phyloP scores from a whole-genome alignment of 2,113 vertebrate genomes.

The Rhipidura dahli region DNA sequence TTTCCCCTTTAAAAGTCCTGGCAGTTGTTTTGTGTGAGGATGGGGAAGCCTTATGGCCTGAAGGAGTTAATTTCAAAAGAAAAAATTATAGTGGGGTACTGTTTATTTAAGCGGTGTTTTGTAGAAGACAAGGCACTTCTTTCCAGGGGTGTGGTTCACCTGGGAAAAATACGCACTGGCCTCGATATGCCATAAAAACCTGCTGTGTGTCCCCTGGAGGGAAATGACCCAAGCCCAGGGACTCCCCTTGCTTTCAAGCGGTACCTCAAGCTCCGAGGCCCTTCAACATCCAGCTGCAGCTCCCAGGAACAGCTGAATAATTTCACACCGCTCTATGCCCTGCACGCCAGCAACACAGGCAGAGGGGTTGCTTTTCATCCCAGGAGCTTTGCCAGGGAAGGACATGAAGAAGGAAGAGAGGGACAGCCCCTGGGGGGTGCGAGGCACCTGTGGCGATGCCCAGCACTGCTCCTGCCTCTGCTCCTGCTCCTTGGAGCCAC shows the following conservation, averaged over 20 bases:
- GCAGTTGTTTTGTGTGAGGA: not conserved
- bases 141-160: not conserved
- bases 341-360: accelerated
- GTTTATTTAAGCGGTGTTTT: conserved; percentile 27
- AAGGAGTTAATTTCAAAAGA: conserved; percentile 53
- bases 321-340: not conserved
- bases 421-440: accelerated
- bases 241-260: accelerated
- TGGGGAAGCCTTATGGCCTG: not conserved
- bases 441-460: not conserved
- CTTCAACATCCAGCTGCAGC: not conserved
- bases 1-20: not conserved
- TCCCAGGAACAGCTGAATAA: not conserved
- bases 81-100: conserved; percentile 23
- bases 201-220: not conserved
- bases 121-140: not conserved
- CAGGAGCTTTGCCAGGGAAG: not conserved
- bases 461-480: not conserved
- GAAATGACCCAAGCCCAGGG: not conserved
- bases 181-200: not conserved
- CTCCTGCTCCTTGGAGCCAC: accelerated
- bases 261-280: not conserved
- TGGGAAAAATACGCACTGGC: not conserved
- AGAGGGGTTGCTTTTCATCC: not conserved
- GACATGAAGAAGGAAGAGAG: not conserved